Evolutionary conservation across 2,113 vertebrate genomes (phyloP), one percentile per base, ranked within the genome.

Genomic region (Sterrhoptilus dennistouni): DNA sequence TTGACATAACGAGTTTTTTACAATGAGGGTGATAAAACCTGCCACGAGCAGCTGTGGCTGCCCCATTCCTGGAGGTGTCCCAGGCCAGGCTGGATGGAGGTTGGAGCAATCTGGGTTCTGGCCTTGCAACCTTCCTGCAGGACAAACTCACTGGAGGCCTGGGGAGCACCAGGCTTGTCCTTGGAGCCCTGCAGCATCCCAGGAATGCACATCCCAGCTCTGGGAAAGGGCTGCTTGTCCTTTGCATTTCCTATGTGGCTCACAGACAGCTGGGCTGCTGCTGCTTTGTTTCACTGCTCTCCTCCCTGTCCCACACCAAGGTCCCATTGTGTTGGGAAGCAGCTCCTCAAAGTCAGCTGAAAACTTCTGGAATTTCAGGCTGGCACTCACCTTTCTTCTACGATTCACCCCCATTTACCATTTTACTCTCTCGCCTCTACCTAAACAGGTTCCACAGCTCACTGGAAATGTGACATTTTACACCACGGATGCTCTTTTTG

Each of bases 271-370:
- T 27, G n/a, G n/a, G 31, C 4, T n/a, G 13, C 28, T 42, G 19
- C 68, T 63, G 77, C 5, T 42, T 1, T 78, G 23, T 49, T 77
- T 35, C 13, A 8, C 40, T 57, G 40, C 16, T 60, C 27, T 60
- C 20, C 47, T 52, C 80, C 42, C 42, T 74, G 61, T 14, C 35
- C 47, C 65, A 33, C 38, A 31, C 52, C 76, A 68, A 83, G 86
- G 50, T 22, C 19, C 27, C 0, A 1, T 0, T 6, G 44, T 4
- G 5, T 1, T 16, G 18, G 56, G 50, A 64, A 68, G 54, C 25
- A 57, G 52, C 40, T 45, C 1, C 10, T 59, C 24, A 60, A 79
- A 64, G 36, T 4, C 70, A 69, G 5, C 29, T 21, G 12, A 7
- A 38, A 23, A 8, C 56, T 15, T 22, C 22, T 36, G 53, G 44